phyloP scores from a whole-genome alignment of 2,113 vertebrate genomes.

The Hystrix brachyura region DNA sequence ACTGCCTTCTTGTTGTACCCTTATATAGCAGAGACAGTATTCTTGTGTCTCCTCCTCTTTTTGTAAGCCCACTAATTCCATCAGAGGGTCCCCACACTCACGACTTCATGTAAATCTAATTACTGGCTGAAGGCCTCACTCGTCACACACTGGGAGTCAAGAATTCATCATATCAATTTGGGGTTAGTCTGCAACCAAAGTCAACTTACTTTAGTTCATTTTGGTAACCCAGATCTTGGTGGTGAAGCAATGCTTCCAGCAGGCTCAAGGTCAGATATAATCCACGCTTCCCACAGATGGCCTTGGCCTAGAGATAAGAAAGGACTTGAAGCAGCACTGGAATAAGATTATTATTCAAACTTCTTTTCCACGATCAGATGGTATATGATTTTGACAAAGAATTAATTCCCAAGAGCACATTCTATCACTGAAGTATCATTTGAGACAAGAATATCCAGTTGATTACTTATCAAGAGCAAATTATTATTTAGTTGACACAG shows the following conservation, averaged over 20 bases:
- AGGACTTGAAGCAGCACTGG: not conserved
- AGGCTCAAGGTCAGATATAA: conserved; percentile 62
- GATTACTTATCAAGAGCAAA: not conserved
- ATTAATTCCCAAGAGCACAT: not conserved
- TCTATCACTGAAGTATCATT: not conserved
- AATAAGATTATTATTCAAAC: not conserved
- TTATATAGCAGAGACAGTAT: not conserved
- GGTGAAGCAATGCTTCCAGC: conserved; percentile 75
- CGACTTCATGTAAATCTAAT: not conserved
- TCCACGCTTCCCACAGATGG: conserved; percentile 76
- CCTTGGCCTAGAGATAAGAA: conserved; percentile 73
- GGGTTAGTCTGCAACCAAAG: not conserved
- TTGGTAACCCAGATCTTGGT: conserved; percentile 55
- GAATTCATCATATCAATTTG: not conserved
- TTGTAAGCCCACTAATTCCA: not conserved
- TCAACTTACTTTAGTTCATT: conserved; percentile 80
- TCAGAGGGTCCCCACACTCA: not conserved
- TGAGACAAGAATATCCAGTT: not conserved
- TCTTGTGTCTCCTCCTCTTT: not conserved
- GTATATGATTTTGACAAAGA: not conserved
- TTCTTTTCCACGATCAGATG: conserved; percentile 5
- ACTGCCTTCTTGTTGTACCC: not conserved
- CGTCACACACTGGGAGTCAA: not conserved
- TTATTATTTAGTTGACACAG: not conserved
- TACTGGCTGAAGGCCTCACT: not conserved